Evolutionary conservation across 2,888 invertebrate genomes (phyloP).

Genomic region (Protophormia terraenovae): DNA sequence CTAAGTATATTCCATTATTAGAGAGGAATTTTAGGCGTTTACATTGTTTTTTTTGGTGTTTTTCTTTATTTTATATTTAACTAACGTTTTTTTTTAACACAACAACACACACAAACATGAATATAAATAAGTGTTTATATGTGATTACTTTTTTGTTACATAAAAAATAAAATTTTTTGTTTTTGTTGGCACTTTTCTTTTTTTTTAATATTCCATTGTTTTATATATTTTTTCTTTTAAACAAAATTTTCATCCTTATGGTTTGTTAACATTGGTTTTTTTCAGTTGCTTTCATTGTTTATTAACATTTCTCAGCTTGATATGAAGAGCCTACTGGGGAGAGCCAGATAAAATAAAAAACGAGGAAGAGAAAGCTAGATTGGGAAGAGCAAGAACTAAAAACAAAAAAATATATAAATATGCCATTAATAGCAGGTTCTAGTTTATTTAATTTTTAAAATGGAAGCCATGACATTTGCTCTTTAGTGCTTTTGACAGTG

Average conservation of each 20-base stretch:
- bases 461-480: conserved; percentile 50
- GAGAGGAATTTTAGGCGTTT: conserved; percentile 27
- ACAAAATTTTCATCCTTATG: background rate
- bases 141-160: background rate
- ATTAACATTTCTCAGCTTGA: conserved; percentile 13
- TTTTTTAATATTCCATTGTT: background rate
- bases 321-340: background rate
- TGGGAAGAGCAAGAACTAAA: background rate
- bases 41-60: background rate
- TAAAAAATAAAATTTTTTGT: background rate
- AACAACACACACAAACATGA: no score
- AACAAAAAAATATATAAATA: background rate
- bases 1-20: background rate
- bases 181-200: background rate
- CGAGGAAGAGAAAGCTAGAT: background rate
- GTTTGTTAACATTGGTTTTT: background rate
- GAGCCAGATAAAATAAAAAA: no score
- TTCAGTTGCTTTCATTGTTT: background rate
- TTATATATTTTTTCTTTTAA: background rate
- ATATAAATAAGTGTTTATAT: background rate
- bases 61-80: background rate
- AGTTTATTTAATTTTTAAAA: conserved; percentile 28
- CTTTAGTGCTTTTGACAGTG: conserved; percentile 14
- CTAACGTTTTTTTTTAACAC: background rate
- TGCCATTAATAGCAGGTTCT: conserved; percentile 20